These are phyloP conservation scores for Nibea coibor DNA, from an alignment of 2,113 vertebrate genomes.

Conservation along the genomic window DNA sequence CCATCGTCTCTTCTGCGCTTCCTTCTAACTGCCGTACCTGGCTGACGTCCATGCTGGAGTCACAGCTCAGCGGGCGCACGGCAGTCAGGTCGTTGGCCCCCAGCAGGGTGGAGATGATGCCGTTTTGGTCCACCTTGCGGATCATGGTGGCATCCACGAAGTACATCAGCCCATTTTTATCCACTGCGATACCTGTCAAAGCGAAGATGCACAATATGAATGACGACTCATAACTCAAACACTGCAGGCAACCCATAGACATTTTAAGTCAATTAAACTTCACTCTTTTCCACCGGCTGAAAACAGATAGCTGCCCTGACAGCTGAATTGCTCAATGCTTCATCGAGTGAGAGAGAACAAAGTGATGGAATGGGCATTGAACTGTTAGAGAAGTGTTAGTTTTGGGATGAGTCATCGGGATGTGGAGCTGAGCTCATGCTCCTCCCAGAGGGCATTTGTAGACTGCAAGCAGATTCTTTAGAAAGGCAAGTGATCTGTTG, in stretches of 20 bases:
- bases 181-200: conserved; percentile 93
- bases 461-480: conserved; percentile 45
- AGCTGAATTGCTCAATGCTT: conserved; percentile 64
- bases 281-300: conserved; percentile 43
- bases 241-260: conserved; percentile 32
- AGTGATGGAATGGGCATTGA: conserved; percentile 59
- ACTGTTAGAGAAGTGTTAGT: conserved; percentile 68
- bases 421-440: conserved; percentile 42
- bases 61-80: conserved; percentile 89
- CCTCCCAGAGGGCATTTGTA: conserved; percentile 54
- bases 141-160: conserved; percentile 99
- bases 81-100: conserved; percentile 98
- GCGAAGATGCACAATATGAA: conserved; percentile 50
- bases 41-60: conserved; percentile 97
- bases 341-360: conserved; percentile 60
- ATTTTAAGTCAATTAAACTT: conserved; percentile 74
- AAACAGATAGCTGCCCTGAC: conserved; percentile 64
- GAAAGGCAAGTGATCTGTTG: conserved; percentile 35
- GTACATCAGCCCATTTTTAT: conserved; percentile 98
- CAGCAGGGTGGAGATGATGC: conserved; percentile 98
- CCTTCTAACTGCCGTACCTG: conserved; percentile 85
- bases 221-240: conserved; percentile 61
- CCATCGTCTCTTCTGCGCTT: conserved; percentile 23
- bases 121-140: conserved; percentile 98
- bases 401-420: conserved; percentile 73